Evolutionary conservation across 2,113 vertebrate genomes (phyloP).

Genomic region (Sinocyclocheilus anophthalmus): DNA sequence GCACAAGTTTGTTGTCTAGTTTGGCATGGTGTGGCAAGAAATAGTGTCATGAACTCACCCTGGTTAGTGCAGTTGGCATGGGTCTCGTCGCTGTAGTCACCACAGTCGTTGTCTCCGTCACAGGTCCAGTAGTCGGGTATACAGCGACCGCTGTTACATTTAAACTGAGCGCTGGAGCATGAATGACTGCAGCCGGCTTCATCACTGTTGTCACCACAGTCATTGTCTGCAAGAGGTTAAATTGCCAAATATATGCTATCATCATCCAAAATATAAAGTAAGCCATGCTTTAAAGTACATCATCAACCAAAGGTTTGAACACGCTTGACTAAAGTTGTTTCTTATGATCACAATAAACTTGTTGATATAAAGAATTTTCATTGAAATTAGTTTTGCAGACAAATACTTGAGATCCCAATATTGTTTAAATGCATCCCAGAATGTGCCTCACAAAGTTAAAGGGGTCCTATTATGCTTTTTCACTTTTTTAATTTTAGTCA

Average conservation of each 20-base stretch:
- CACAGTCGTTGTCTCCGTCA: slow-evolving; percentile 94
- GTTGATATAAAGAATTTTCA: not conserved
- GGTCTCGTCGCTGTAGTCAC: slow-evolving; percentile 94
- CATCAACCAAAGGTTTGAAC: not conserved
- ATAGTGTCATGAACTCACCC: slow-evolving; percentile 69
- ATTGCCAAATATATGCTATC: not conserved
- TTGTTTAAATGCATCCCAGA: not conserved
- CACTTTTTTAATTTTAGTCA: too few species aligned
- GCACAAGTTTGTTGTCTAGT: not conserved
- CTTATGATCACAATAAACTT: not conserved
- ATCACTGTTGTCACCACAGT: slow-evolving; percentile 95
- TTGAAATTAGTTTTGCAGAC: not conserved
- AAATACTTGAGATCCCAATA: not conserved
- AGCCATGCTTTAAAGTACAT: not conserved
- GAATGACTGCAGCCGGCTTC: slow-evolving; percentile 97
- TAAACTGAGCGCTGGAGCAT: slow-evolving; percentile 96
- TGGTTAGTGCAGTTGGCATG: slow-evolving; percentile 98
- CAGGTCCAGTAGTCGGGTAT: slow-evolving; percentile 98
- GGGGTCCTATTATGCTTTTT: too few species aligned
- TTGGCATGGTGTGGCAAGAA: not conserved
- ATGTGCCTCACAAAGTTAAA: not conserved
- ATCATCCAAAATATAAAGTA: not conserved
- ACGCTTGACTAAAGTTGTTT: not conserved
- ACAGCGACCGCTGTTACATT: slow-evolving; percentile 96
- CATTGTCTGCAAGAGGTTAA: slow-evolving; percentile 81